phyloP scores from a whole-genome alignment of 2,797 vertebrate genomes.

The Petrocephalus schoutedeni region DNA sequence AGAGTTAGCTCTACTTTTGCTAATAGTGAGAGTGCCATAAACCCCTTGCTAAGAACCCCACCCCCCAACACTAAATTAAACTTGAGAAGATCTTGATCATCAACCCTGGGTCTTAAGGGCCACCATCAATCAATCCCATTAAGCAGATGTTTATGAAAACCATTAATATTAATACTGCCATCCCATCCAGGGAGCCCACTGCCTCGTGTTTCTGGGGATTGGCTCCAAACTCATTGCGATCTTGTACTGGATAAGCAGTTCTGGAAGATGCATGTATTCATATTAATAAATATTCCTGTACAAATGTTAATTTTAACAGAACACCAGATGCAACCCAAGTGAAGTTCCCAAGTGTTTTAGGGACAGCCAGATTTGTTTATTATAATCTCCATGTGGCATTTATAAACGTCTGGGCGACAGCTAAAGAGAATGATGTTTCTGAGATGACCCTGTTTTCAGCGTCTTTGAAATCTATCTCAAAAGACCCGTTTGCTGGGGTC shows the following conservation, averaged over 20 bases:
- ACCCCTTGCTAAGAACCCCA: not conserved
- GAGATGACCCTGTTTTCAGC: not conserved
- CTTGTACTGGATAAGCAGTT: not conserved
- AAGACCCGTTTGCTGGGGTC: slow-evolving; percentile 35
- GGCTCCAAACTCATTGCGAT: not conserved
- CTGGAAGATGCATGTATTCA: not conserved
- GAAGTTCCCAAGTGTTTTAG: not conserved
- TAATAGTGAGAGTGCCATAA: not conserved
- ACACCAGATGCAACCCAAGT: not conserved
- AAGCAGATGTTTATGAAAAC: slow-evolving; percentile 5
- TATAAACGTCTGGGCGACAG: not conserved
- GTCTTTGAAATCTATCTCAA: not conserved
- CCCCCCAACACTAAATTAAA: not conserved
- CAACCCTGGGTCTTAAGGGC: not conserved
- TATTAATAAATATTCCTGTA: not conserved
- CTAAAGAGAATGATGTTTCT: not conserved
- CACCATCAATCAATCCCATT: slow-evolving; percentile 8
- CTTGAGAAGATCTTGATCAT: not conserved
- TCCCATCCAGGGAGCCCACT: not conserved
- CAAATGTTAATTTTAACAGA: slow-evolving; percentile 4
- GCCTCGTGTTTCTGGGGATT: not conserved
- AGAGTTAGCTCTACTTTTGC: not conserved
- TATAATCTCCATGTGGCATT: not conserved
- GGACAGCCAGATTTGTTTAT: not conserved
- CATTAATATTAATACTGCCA: slow-evolving; percentile 9